Evolutionary conservation across 1,140 invertebrate genomes (phyloP), one percentile per base, ranked within the genome.

Genomic region (Drosophila leontia): DNA sequence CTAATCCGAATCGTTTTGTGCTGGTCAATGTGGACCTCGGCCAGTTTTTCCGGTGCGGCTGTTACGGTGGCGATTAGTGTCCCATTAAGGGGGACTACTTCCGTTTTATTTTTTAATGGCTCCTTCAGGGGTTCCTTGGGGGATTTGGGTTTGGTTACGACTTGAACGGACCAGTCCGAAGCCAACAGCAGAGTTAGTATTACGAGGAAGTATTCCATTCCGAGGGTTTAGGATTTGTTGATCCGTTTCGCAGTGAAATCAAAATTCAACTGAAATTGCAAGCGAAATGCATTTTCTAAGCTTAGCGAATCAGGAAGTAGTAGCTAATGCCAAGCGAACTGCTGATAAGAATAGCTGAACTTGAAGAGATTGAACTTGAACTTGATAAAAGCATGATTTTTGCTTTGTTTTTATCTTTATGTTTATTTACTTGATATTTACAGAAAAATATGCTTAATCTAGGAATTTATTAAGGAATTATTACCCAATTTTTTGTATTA

Each of bases 21-120:
- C 4, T 75, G 80, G n/a, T 86, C 84, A 23, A 86, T 86, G 55
- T 86, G 84, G n/a, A 86, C 81, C 11, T 86, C 84, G 1, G 83
- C 80, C 17, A 88, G 42, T 23, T 83, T 86, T 23, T 68, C 71
- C 1, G 60, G 55, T 4, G 68, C 29, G 0, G 41, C 32, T 3
- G 79, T 63, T 0, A 45, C 45, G 45, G n/a, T 42, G 1, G 32
- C 39, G 12, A 37, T 47, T 32, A 32, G 61, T n/a, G 80, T 70
- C 6, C 0, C 39, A 45, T 77, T 74, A 17, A 19, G 5, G 3
- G 35, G 45, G 9, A 53, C 32, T 19, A 45, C 6, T 17, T 71
- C 76, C 0, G 80, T 57, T 71, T 68, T 76, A 29, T 57, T 74
- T 26, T 74, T 74, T 0, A 55, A 6, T 0, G 29, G n/a, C 1